phyloP scores from a whole-genome alignment of 2,888 invertebrate genomes.

The Amphipyra tragopoginis region DNA sequence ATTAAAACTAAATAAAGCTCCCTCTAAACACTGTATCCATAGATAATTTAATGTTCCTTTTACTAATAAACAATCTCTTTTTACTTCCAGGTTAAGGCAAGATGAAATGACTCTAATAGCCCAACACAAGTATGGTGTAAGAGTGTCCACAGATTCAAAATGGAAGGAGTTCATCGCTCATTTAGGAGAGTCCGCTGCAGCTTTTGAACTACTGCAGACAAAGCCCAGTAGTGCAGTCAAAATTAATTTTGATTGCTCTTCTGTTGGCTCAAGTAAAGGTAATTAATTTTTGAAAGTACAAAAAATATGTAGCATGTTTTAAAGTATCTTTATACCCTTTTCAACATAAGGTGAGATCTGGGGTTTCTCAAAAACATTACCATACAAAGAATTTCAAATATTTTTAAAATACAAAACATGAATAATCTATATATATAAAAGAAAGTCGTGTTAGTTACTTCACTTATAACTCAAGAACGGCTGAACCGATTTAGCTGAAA shows the following conservation, averaged over 20 bases:
- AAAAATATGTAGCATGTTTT: too few species aligned
- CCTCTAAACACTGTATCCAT: background rate
- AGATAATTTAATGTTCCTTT: background rate
- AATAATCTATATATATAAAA: too few species aligned
- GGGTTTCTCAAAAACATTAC: too few species aligned
- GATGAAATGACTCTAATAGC: slow-evolving; percentile 92
- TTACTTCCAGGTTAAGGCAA: slow-evolving; percentile 86
- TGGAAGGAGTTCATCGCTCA: slow-evolving; percentile 90
- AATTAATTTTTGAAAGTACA: slow-evolving; percentile 16
- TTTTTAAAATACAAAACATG: too few species aligned
- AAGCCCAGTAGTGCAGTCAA: slow-evolving; percentile 91
- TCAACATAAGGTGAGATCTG: too few species aligned
- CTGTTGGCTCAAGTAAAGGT: slow-evolving; percentile 89
- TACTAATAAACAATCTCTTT: slow-evolving; percentile 2
- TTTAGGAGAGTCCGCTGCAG: slow-evolving; percentile 91
- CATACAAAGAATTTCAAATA: too few species aligned
- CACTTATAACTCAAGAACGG: too few species aligned
- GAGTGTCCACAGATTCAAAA: slow-evolving; percentile 82
- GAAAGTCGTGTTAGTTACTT: too few species aligned
- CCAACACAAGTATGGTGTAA: slow-evolving; percentile 92
- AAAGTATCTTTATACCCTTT: too few species aligned
- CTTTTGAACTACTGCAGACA: slow-evolving; percentile 92
- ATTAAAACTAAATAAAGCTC: too few species aligned
- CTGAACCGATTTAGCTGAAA: too few species aligned
- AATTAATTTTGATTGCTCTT: slow-evolving; percentile 83